A percentile compares a stretch with the other conserved stretches of the same genome.
phyloP scores from a whole-genome alignment of 2,888 invertebrate species.

The Dione juno region DNA sequence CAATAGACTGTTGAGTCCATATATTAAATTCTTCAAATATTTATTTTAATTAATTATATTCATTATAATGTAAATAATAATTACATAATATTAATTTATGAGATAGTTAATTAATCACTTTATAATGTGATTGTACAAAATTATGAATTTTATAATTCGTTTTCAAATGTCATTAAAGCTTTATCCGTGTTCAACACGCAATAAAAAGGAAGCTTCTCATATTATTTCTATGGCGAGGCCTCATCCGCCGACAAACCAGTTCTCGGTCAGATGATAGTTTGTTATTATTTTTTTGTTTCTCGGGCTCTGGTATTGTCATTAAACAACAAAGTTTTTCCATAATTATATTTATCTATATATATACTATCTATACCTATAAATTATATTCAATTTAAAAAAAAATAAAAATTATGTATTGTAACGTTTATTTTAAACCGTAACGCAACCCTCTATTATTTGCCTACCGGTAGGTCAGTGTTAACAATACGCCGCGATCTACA shows the following conservation, averaged over 20 bases:
- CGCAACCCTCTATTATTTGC: constrained; percentile 42
- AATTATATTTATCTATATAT: constrained; percentile 5
- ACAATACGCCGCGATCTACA: constrained; percentile 27
- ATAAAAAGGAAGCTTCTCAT: constrained; percentile 66
- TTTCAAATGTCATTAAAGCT: constrained; percentile 41
- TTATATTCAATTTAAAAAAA: not conserved
- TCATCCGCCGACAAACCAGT: constrained; percentile 73
- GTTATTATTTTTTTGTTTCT: constrained; percentile 73
- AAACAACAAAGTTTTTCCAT: constrained; percentile 38
- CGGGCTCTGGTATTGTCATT: constrained; percentile 52
- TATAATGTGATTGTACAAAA: constrained; percentile 4
- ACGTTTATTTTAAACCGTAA: constrained; percentile 32
- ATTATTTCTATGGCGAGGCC: constrained; percentile 61
- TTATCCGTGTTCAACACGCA: constrained; percentile 54
- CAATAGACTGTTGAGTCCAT: not conserved
- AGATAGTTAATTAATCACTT: not conserved
- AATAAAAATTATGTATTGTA: not conserved
- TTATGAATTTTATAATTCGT: not conserved
- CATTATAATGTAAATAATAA: not conserved
- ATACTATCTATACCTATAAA: not conserved
- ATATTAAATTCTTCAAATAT: not conserved
- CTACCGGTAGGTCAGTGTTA: constrained; percentile 29
- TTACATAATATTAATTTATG: not conserved
- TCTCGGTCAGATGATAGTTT: constrained; percentile 73
- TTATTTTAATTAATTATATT: not conserved